Evolutionary conservation across 2,888 invertebrate genomes (phyloP), one percentile per base, ranked within the genome.

Genomic region (Heteropelma amictum): DNA sequence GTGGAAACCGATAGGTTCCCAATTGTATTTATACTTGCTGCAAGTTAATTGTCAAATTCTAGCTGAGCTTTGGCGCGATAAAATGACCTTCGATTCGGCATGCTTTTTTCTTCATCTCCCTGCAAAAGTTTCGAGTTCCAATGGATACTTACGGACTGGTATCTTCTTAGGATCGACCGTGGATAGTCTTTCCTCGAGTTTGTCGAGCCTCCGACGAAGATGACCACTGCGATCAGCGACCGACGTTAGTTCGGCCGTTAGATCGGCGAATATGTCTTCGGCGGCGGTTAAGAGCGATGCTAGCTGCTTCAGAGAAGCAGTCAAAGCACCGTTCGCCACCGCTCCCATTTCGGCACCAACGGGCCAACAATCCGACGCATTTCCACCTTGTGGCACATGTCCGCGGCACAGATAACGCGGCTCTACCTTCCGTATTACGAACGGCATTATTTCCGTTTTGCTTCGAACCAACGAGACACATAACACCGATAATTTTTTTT

Each of bases 111-210:
- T 65, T 42, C 1, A 28, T 49, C 14, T 33, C 26, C 1, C 2
- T 38, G 5, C 49, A 21, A 38, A 8, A 17, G 26, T 45, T 10
- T 21, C 56, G 1, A 12, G 49, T 40, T 19, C 5, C 6, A 30
- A 65, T 79, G 63, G 77, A 63, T 91, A 97, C 97, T 97, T 92
- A 97, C 97, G 97, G 92, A 97, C 96, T 94, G 96, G 93, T 88
- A 97, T 95, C 90, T 94, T 94, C 92, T 96, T 96, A 75, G 97
- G 96, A 90, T 97, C 96, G 90, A 93, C 94, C 78, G 91, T 91
- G 84, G 92, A 92, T 84, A 96, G 94, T 84, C 92, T 92, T 81
- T 92, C 93, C 87, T 94, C 94, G 83, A 97, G 92, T 82, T 90
- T 91, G 82, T 91, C 91, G 82, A 97, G 92, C 88, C 94, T 93